These are phyloP conservation scores for Epirrita christyi DNA, from an alignment of 2,888 invertebrate genomes.

Conservation along the genomic window DNA sequence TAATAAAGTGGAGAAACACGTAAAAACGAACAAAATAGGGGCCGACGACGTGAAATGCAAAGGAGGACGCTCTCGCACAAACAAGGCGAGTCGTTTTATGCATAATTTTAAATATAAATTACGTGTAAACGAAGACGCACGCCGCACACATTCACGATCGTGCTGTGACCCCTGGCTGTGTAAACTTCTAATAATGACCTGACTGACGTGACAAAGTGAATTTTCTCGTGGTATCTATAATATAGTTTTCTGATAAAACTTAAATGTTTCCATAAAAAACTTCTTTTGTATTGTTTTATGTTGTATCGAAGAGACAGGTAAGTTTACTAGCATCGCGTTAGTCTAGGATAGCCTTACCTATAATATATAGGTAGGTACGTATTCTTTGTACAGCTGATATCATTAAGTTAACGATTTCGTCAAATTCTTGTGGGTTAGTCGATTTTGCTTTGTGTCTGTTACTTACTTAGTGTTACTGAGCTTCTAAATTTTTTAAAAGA, in stretches of 20 bases:
- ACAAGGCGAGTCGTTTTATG: slow-evolving; percentile 76
- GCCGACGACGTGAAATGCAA: slow-evolving; percentile 79
- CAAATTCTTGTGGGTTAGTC: background rate
- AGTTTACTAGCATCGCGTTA: slow-evolving; percentile 7
- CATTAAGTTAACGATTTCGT: background rate
- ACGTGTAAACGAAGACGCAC: slow-evolving; percentile 54
- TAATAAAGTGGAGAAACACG: slow-evolving; percentile 56
- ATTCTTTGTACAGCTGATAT: slow-evolving; percentile 37
- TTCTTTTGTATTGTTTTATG: slow-evolving; percentile 18
- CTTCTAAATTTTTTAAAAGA: background rate
- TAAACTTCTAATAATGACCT: slow-evolving; percentile 56
- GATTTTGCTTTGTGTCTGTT: background rate
- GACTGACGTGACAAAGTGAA: slow-evolving; percentile 62
- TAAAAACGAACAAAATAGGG: slow-evolving; percentile 62
- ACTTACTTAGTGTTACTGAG: background rate
- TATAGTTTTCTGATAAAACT: slow-evolving; percentile 6
- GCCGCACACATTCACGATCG: slow-evolving; percentile 58
- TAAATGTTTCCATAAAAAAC: slow-evolving; percentile 4
- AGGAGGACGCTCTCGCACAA: slow-evolving; percentile 79
- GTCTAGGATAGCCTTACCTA: background rate
- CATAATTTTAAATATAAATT: slow-evolving; percentile 42
- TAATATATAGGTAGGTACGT: slow-evolving; percentile 10
- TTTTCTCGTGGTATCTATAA: slow-evolving; percentile 37
- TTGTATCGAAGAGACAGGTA: slow-evolving; percentile 19
- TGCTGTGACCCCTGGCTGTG: slow-evolving; percentile 63